Evolutionary conservation across 2,888 invertebrate species (phyloP), one percentile per base, ranked within the genome.

Genomic region (Theodoxus fluviatilis): DNA sequence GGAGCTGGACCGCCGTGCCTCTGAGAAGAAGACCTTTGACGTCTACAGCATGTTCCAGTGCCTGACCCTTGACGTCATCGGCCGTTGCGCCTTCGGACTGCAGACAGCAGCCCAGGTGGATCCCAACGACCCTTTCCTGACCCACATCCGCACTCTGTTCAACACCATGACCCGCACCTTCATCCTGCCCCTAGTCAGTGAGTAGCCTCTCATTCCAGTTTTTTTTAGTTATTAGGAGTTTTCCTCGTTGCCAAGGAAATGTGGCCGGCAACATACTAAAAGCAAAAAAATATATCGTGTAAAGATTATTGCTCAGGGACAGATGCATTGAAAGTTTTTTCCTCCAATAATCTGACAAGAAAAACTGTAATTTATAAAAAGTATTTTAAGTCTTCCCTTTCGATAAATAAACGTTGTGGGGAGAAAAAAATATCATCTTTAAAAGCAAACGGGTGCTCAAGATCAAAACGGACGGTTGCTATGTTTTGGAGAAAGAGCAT

Each of bases 21-120:
- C 80, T 12, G 73, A 77, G 4, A 77, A 76, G 2, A 76, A 83
- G 59, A 55, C 76, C 2, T 80, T 88, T 38, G 88, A 89, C 69
- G 85, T 88, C 25, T 85, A 88, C 72, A 84, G 83, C 49, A 67
- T 84, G 1, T 88, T 86, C 75, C 89, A 89, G 78, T 86, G 88
- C 18, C 79, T 89, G 38, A 89, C 90, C 0, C 82, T 90, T 68
- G 89, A 90, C 71, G 87, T 89, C 3, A 90, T 90, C 67, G 87
- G 87, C 18, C 82, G 87, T 33, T 87, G 88, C 73, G 89, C 89
- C 0, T 83, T 90, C 63, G 89, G 88, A 2, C 85, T 89, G 79
- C 81, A 86, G 67, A 85, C 87, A 2, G 81, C 87, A 69, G 87
- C 87, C 28, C 88, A 88, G 75, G 78, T 79, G 4, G 81, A 89